phyloP scores from a whole-genome alignment of 1,140 invertebrate species.

The Leptopilina boulardi region DNA sequence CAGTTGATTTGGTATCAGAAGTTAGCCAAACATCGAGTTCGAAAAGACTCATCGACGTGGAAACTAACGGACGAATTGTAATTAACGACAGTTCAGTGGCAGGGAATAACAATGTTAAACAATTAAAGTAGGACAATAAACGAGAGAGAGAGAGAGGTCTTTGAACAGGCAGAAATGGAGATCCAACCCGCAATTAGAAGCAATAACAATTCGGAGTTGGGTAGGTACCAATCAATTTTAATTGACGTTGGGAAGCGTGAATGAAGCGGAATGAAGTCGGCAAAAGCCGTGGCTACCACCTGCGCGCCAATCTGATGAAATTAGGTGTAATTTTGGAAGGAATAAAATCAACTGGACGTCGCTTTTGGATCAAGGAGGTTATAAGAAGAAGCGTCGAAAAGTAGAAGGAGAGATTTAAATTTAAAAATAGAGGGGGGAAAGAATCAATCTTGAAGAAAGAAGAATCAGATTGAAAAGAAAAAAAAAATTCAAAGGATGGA shows the following conservation, averaged over 20 bases:
- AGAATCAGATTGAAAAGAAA: not conserved
- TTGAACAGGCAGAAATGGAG: slow-evolving; percentile 38
- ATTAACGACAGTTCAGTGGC: slow-evolving; percentile 43
- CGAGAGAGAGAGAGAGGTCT: slow-evolving; percentile 10
- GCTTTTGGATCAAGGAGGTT: slow-evolving; percentile 10
- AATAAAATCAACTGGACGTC: slow-evolving; percentile 39
- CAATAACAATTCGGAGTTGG: slow-evolving; percentile 54
- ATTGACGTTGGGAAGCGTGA: slow-evolving; percentile 55
- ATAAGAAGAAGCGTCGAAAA: not conserved
- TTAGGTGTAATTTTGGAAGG: slow-evolving; percentile 44
- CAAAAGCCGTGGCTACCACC: slow-evolving; percentile 42
- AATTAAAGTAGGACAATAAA: slow-evolving; percentile 45
- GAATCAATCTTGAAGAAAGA: slow-evolving; percentile 1
- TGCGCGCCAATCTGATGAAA: slow-evolving; percentile 45
- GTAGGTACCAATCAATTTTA: slow-evolving; percentile 58
- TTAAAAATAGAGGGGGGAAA: slow-evolving; percentile 42
- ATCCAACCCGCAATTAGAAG: slow-evolving; percentile 56
- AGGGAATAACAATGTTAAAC: slow-evolving; percentile 37
- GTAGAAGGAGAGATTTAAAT: slow-evolving; percentile 41
- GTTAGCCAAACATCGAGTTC: not conserved
- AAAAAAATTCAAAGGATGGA: too few species aligned
- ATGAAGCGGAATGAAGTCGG: slow-evolving; percentile 43
- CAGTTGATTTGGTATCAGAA: not conserved
- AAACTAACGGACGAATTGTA: slow-evolving; percentile 41
- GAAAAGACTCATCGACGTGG: not conserved